Conservation (phyloP, 1,140 invertebrate genomes). For the Orius laevigatus region DNA sequence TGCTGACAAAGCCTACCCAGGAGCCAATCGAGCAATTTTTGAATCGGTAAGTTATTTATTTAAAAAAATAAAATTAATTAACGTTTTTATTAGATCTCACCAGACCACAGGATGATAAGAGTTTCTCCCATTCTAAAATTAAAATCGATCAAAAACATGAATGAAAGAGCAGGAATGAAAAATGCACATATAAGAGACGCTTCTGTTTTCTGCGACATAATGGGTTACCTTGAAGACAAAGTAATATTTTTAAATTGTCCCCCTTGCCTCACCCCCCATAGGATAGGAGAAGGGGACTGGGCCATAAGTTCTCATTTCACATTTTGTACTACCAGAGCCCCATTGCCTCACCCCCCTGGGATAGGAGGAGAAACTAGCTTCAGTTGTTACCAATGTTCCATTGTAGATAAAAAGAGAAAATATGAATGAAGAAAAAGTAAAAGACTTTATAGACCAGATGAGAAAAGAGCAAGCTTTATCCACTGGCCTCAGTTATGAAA, state of each 20-base stretch:
- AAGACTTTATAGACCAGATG: constrained; percentile 35
- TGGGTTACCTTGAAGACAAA: constrained; percentile 67
- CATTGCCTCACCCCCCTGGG: too few relatives aligned
- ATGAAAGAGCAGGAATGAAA: constrained; percentile 77
- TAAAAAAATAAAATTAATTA: too few relatives aligned
- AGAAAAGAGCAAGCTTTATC: constrained; percentile 49
- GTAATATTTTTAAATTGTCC: constrained; percentile 27
- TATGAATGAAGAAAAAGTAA: background rate
- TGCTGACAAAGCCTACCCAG: constrained; percentile 47
- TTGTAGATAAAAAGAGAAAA: background rate
- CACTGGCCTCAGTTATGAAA: constrained; percentile 64
- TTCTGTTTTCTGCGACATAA: constrained; percentile 79
- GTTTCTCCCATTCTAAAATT: constrained; percentile 53
- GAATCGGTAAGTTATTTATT: constrained; percentile 34
- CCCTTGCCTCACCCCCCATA: too few relatives aligned
- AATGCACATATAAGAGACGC: constrained; percentile 68
- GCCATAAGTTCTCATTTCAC: too few relatives aligned
- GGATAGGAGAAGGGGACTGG: too few relatives aligned
- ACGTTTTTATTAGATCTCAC: constrained; percentile 18
- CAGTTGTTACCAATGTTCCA: background rate
- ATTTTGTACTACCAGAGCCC: too few relatives aligned
- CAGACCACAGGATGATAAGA: constrained; percentile 18
- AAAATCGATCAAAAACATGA: constrained; percentile 69
- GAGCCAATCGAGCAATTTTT: constrained; percentile 60
- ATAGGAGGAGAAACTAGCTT: too few relatives aligned